phyloP scores from a whole-genome alignment of 2,797 vertebrate genomes.

The Graptemys geographica region DNA sequence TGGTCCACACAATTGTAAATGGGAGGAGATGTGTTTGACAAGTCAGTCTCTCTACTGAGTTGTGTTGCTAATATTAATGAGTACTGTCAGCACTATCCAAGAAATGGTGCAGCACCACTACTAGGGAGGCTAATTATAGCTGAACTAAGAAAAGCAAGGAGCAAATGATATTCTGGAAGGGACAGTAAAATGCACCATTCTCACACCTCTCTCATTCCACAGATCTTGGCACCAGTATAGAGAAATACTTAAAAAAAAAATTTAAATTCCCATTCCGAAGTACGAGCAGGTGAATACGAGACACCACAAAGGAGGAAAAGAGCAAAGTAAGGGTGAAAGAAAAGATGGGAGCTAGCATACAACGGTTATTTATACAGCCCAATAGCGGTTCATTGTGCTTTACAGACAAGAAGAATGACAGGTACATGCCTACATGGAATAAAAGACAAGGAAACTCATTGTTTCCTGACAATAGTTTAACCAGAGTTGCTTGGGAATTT shows the following conservation, averaged over 20 bases:
- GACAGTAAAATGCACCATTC: background rate
- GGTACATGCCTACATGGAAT: background rate
- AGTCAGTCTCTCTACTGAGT: background rate
- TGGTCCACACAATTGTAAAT: background rate
- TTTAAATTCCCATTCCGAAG: background rate
- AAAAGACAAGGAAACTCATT: background rate
- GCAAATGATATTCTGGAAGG: background rate
- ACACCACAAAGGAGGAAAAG: background rate
- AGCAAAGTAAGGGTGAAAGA: background rate
- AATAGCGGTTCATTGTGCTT: background rate
- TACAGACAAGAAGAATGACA: background rate
- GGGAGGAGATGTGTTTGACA: background rate
- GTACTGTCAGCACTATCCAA: background rate
- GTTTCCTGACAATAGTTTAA: background rate
- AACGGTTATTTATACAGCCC: fast-evolving
- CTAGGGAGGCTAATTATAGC: background rate
- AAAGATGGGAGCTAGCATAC: background rate
- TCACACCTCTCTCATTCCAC: fast-evolving
- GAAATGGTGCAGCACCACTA: background rate
- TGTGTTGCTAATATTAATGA: fast-evolving
- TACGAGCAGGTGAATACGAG: background rate
- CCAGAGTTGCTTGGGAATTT: background rate
- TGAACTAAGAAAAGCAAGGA: fast-evolving
- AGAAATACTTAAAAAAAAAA: background rate
- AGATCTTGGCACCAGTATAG: fast-evolving